Base-by-base conservation (phyloP, 2,888 invertebrate genomes). In the Phortica okadai region DNA sequence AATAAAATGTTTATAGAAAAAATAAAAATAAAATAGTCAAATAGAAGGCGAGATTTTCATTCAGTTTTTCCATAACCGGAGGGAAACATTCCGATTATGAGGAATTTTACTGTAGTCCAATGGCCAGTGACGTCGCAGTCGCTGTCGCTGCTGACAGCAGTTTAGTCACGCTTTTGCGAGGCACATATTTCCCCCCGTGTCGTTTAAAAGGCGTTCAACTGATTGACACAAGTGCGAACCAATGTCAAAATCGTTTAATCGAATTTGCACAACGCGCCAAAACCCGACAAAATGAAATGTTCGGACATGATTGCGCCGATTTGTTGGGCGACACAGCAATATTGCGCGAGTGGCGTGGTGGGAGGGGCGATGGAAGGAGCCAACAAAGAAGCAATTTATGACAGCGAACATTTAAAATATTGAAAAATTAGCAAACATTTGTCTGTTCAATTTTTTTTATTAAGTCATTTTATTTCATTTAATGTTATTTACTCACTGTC, bases 211-310 rank as follows among this genome's bases (percentile, higher is more conserved):
- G 67, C 73, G 77, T 59, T 69, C 62, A 45, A 54, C 74, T 81
- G 84, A 84, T 85, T 81, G 83, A 81, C 82, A 80, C 56, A 42
- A 64, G 72, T 72, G 79, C 66, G 81, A 84, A 84, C 84, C 81
- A 79, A 78, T 87, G 81, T 77, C 74, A 33, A 73, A 59, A 59
- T 11, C 59, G 59, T 59, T 10, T 21, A 59, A 59, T 59, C 59
- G 59, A 59, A 59, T 59, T 59, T n/a, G 59, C 59, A 45, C 50
- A 21, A 59, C 59, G 59, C 14, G n/a, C 7, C 59, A 16, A 59
- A n/a, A 16, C 2, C n/a, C 6, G 1, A n/a, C 59, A 59, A 59
- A 59, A n/a, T 21, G 59, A 59, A 59, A 50, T 50, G 50, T 50
- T 50, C 50, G 10, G 4, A 33, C 33, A 33, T 33, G 33, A 50